Base-by-base conservation (phyloP, 2,113 vertebrate species). In the Cephalopterus ornatus region DNA sequence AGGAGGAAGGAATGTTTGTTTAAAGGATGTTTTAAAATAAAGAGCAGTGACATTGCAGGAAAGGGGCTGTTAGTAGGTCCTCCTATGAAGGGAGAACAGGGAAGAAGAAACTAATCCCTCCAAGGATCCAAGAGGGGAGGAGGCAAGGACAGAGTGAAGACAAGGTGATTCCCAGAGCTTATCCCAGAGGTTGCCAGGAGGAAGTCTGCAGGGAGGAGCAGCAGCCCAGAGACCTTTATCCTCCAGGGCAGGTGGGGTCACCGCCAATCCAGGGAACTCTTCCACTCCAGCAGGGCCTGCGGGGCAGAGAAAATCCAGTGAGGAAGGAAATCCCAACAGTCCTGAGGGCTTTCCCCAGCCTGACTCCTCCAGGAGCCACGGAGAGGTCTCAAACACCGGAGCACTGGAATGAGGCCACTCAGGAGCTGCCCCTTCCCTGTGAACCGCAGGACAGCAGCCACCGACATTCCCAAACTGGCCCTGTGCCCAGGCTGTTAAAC, bases 171-270 rank as follows among this genome's bases (percentile, higher is more conserved):
- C 67, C 61, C 76, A 93, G 61, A 71, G 53, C 37, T 55, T 58
- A 3, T 91, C 59, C 62, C 53, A 1, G 14, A 84, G 17, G 63
- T 32, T 84, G 55, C 15, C 63, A 80, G 89, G 14, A 67, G 52
- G 71, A 52, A 87, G 39, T 22, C 80, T 92, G 73, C 52, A 89
- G 56, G 76, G 39, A 92, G 0, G 3, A 80, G 42, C 68, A 74
- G 13, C 89, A 86, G 67, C 53, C 85, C 76, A 94, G 72, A 84
- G 65, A 92, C 70, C 84, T 94, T 89, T 81, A 35, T 71, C 84
- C 47, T 85, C 62, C 91, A 30, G 83, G 56, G 61, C 18, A 81
- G 37, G 47, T 47, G 41, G 63, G 44, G 68, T 92, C 94, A 85
- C 68, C 81, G 67, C 58, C 84, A 65, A 58, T 47, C 19, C 23